Conservation (phyloP, 2,113 vertebrate genomes). For the Pygoscelis antarcticus region DNA sequence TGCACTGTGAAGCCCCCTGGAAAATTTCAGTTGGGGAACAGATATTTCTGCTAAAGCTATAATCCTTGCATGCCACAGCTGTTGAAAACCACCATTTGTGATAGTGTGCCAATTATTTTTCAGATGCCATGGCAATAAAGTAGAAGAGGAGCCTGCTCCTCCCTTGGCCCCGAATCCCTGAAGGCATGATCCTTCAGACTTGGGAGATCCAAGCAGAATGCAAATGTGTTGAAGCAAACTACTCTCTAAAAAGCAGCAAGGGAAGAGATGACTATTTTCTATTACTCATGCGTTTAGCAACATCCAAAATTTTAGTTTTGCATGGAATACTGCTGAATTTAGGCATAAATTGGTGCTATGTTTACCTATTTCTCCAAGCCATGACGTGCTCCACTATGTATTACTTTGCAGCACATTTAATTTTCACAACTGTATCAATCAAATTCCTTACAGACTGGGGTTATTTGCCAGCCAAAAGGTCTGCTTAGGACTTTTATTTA, state of each 20-base stretch:
- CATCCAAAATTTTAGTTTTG: background rate
- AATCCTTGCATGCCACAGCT: background rate
- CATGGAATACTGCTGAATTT: background rate
- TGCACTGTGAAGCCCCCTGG: background rate
- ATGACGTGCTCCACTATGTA: background rate
- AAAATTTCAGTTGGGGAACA: background rate
- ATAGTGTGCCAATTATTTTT: constrained; percentile 16
- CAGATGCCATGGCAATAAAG: background rate
- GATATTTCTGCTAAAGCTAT: background rate
- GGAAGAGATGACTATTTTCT: background rate
- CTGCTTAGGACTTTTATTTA: background rate
- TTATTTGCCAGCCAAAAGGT: background rate
- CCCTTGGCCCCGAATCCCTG: rapidly evolving
- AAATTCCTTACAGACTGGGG: background rate
- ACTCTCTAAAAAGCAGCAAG: background rate
- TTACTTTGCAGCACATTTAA: background rate
- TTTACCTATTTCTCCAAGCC: background rate
- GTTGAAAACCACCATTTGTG: background rate
- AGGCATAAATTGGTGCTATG: background rate
- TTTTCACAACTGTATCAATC: background rate
- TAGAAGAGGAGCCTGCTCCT: background rate
- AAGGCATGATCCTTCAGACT: background rate
- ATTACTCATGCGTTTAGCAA: background rate
- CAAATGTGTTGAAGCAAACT: background rate
- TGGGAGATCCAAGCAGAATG: constrained; percentile 1